phyloP scores from a whole-genome alignment of 1,140 invertebrate species.

The Pseudomyrmex flavicornis region DNA sequence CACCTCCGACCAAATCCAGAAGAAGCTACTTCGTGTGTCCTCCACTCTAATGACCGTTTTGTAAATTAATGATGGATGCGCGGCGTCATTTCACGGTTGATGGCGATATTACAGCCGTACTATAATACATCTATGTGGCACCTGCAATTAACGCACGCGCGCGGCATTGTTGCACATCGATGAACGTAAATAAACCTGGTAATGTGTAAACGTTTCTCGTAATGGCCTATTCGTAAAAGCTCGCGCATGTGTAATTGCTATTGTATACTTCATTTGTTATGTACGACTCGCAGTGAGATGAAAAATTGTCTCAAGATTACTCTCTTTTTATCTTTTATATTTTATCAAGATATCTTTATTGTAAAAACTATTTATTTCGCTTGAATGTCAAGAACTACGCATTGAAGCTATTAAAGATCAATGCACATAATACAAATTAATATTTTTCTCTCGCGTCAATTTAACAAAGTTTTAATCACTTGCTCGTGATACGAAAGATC shows the following conservation, averaged over 20 bases:
- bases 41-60: constrained; percentile 68
- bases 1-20: constrained; percentile 30
- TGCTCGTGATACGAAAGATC: constrained; percentile 1
- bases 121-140: constrained; percentile 65
- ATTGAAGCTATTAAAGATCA: neutral
- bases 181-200: constrained; percentile 67
- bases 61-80: constrained; percentile 70
- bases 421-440: neutral
- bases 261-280: constrained; percentile 60
- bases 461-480: constrained; percentile 31
- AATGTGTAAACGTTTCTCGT: constrained; percentile 57
- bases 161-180: constrained; percentile 67
- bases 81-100: constrained; percentile 60
- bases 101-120: constrained; percentile 45
- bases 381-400: neutral
- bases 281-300: constrained; percentile 27
- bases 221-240: constrained; percentile 38
- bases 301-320: constrained; percentile 51
- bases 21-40: constrained; percentile 57
- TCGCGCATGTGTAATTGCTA: constrained; percentile 60
- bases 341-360: too few relatives aligned
- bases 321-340: neutral
- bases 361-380: too few relatives aligned
- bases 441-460: constrained; percentile 5
- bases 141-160: constrained; percentile 70